Evolutionary conservation across 2,113 vertebrate species (phyloP).

Genomic region (Cyanoderma ruficeps): DNA sequence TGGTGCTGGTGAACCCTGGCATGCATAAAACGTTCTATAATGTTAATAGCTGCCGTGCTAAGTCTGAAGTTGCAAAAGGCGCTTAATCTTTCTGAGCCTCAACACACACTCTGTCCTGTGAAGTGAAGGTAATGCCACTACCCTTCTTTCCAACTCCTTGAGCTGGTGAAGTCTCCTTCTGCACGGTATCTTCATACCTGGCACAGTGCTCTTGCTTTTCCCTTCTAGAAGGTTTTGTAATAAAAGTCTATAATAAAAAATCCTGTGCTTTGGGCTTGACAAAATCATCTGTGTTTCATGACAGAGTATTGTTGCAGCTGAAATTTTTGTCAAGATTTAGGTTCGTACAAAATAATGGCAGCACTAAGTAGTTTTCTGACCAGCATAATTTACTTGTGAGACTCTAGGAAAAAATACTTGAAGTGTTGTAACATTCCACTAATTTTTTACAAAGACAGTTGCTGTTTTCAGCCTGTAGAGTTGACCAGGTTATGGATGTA

Average conservation of each 20-base stretch:
- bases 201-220: background rate
- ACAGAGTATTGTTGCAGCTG: background rate
- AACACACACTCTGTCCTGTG: background rate
- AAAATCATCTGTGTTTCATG: background rate
- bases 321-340: background rate
- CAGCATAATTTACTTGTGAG: background rate
- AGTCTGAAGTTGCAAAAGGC: constrained; percentile 8
- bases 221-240: background rate
- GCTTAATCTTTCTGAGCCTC: constrained; percentile 10
- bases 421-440: background rate
- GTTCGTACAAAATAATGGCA: background rate
- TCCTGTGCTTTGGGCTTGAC: background rate
- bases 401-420: background rate
- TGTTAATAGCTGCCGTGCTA: background rate
- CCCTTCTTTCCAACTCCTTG: background rate
- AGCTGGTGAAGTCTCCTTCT: background rate
- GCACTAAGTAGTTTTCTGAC: background rate
- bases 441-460: background rate
- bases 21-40: background rate
- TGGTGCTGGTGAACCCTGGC: background rate
- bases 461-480: background rate
- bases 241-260: background rate
- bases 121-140: background rate
- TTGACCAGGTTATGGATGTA: background rate
- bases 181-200: accelerated